phyloP scores from a whole-genome alignment of 2,113 vertebrate genomes.

The Polypterus bichir region DNA sequence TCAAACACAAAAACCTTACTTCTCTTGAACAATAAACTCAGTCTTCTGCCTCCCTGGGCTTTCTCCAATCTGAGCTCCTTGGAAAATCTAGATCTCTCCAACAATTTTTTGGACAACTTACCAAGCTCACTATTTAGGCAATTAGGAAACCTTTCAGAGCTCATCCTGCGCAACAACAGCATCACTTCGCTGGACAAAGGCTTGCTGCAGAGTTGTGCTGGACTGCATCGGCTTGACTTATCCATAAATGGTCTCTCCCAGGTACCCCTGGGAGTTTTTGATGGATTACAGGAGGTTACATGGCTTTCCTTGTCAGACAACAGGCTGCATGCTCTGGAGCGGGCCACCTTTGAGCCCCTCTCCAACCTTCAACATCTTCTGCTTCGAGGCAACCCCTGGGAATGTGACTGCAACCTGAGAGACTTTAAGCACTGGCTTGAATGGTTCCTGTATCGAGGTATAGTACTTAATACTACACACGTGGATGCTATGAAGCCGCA shows the following conservation, averaged over 20 bases:
- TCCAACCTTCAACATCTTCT: slow-evolving; percentile 76
- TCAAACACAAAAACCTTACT: slow-evolving; percentile 69
- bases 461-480: not conserved
- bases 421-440: slow-evolving; percentile 98
- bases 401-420: slow-evolving; percentile 90
- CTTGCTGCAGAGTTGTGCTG: slow-evolving; percentile 63
- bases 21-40: slow-evolving; percentile 88
- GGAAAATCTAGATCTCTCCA: slow-evolving; percentile 87
- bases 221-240: slow-evolving; percentile 76
- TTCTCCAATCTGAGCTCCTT: slow-evolving; percentile 82
- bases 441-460: slow-evolving; percentile 95
- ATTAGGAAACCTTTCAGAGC: slow-evolving; percentile 74
- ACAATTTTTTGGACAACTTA: slow-evolving; percentile 92
- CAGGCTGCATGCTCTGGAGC: slow-evolving; percentile 78
- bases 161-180: slow-evolving; percentile 89
- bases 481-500: no score
- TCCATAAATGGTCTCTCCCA: slow-evolving; percentile 81
- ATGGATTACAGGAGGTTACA: slow-evolving; percentile 67
- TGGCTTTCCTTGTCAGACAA: slow-evolving; percentile 86
- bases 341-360: slow-evolving; percentile 85
- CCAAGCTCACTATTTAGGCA: slow-evolving; percentile 72
- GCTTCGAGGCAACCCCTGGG: slow-evolving; percentile 91
- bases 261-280: slow-evolving; percentile 74
- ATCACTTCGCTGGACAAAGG: slow-evolving; percentile 78
- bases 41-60: slow-evolving; percentile 57